A percentile compares a stretch with the other conserved stretches of the same genome.
phyloP scores from a whole-genome alignment of 1,140 invertebrate species.

The fruit fly (Drosophila melanogaster) region Release_6_plus_ISO1_MT NC_004354.4:11329001-11329500 shows the following conservation, averaged over 20 bases:
- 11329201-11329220: slow-evolving; percentile 94
- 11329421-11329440: slow-evolving; percentile 65
- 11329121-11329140: slow-evolving; percentile 96
- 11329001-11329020: slow-evolving; percentile 93
- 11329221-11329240: slow-evolving; percentile 96
- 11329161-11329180: slow-evolving; percentile 98
- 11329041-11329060: slow-evolving; percentile 92
- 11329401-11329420: slow-evolving; percentile 88
- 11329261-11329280: slow-evolving; percentile 93
- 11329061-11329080: slow-evolving; percentile 91
- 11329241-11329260: slow-evolving; percentile 96
- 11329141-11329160: slow-evolving; percentile 97
- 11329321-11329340: slow-evolving; percentile 86
- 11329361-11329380: slow-evolving; percentile 87
- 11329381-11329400: slow-evolving; percentile 89
- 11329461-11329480: slow-evolving; percentile 70
- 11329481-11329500: slow-evolving; percentile 71
- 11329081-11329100: slow-evolving; percentile 87
- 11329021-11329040: slow-evolving; percentile 96
- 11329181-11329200: slow-evolving; percentile 97
- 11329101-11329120: slow-evolving; percentile 89
- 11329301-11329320: slow-evolving; percentile 88
- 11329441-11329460: slow-evolving; percentile 69
- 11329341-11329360: slow-evolving; percentile 86
- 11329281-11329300: slow-evolving; percentile 90